phyloP scores from a whole-genome alignment of 1,140 invertebrate genomes.

The Solen grandis region DNA sequence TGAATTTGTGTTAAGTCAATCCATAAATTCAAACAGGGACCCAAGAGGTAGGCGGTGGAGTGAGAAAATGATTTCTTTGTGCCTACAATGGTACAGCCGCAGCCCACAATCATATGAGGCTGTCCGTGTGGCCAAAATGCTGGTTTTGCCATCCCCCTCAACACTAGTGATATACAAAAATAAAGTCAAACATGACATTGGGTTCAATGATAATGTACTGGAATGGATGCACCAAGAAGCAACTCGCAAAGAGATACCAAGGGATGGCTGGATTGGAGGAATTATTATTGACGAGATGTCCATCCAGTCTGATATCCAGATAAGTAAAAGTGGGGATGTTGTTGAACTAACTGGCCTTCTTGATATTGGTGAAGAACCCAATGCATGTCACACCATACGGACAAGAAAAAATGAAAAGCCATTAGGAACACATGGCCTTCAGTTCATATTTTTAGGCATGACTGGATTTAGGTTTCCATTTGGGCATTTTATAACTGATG shows the following conservation, averaged over 20 bases:
- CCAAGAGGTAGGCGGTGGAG: too few relatives aligned
- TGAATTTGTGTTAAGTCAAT: too few relatives aligned
- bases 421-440: conserved; percentile 33
- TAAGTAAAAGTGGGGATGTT: neutral
- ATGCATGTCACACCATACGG: neutral
- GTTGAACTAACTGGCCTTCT: conserved; percentile 2
- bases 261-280: conserved; percentile 28
- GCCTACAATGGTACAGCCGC: too few relatives aligned
- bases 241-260: neutral
- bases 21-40: too few relatives aligned
- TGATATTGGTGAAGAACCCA: conserved; percentile 1
- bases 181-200: conserved; percentile 29
- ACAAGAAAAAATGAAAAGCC: neutral
- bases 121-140: too few relatives aligned
- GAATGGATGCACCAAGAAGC: conserved; percentile 49
- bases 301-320: neutral
- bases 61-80: too few relatives aligned
- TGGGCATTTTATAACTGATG: neutral
- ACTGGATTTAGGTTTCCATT: conserved; percentile 32
- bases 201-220: conserved; percentile 30
- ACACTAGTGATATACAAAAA: conserved; percentile 43
- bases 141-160: conserved; percentile 27
- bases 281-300: conserved; percentile 38
- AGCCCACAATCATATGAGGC: too few relatives aligned
- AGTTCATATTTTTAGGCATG: conserved; percentile 32